phyloP scores from a whole-genome alignment of 2,113 vertebrate genomes.

The Puntigrus tetrazona region DNA sequence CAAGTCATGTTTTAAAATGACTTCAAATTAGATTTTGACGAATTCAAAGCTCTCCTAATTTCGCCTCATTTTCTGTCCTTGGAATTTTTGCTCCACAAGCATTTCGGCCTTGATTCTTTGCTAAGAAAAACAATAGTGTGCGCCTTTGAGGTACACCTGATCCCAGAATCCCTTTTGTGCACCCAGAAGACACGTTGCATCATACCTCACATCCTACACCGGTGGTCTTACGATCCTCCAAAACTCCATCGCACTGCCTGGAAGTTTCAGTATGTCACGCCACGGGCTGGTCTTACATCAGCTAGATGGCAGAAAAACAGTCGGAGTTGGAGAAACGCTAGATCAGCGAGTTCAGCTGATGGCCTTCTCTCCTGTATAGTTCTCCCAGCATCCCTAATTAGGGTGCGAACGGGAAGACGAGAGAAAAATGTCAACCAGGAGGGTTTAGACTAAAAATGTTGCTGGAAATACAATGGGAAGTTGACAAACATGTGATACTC shows the following conservation, averaged over 20 bases:
- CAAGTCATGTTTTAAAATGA: background rate
- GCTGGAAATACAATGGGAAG: background rate
- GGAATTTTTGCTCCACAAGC: background rate
- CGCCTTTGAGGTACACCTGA: background rate
- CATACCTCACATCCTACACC: constrained; percentile 14
- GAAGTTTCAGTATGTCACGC: constrained; percentile 43
- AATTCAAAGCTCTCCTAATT: background rate
- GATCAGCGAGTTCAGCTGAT: constrained; percentile 35
- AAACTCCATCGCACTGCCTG: background rate
- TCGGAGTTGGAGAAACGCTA: background rate
- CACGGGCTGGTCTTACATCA: constrained; percentile 54
- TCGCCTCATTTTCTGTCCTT: background rate
- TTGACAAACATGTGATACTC: background rate
- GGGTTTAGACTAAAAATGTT: background rate
- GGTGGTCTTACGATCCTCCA: background rate
- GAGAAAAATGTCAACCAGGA: constrained; percentile 1
- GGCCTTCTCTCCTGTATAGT: background rate
- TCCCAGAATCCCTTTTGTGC: background rate
- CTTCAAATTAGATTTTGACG: background rate
- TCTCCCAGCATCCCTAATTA: constrained; percentile 26
- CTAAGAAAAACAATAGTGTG: background rate
- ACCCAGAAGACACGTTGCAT: constrained; percentile 22
- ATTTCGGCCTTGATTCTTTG: background rate
- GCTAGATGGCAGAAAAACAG: constrained; percentile 45
- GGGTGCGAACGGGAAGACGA: background rate